Base-by-base conservation (phyloP, 2,888 invertebrate genomes). In the Nemoura dubitans region DNA sequence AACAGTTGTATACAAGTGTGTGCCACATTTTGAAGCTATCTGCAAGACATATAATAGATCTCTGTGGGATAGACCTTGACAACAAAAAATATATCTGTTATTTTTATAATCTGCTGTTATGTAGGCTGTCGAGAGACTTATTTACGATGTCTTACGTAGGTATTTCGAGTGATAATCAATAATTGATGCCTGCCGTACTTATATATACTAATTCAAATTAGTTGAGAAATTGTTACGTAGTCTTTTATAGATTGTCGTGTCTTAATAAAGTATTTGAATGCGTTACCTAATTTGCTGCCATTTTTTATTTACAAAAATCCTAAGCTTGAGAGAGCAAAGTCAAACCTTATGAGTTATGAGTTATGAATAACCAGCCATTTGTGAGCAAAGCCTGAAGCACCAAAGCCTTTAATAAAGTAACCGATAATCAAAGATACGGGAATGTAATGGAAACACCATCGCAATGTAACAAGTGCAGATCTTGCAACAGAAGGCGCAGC, bases 151-250 rank as follows among this genome's bases (percentile, higher is more conserved):
- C 14, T 59, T 59, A 59, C 14, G 59, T 59, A 59, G 59, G 59
- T 59, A 59, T 59, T 59, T 59, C 59, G 21, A 59, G 59, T 59
- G 59, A 59, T 59, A 78, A 78, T 78, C 78, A 78, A 78, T 27
- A 78, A 78, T 59, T 59, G 59, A 59, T 59, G 78, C 78, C 78
- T 26, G 78, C 78, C 78, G 78, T 78, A 78, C 78, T 78, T 78
- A 76, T 16, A 25, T n/a, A n/a, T n/a, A 78, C 5, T 78, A 78
- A 27, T 78, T 27, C 28, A 36, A n/a, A 78, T 28, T 78, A 27
- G 78, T 28, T 78, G 78, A 28, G 26, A 78, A 78, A 78, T 78
- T 78, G 78, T 78, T 78, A 78, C 28, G 78, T 78, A 78, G 78
- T 21, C 5, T 27, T 59, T 59, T 59, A 59, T 78, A 78, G 26